Percentiles rank a stretch among this genome's conserved stretches.
These are phyloP conservation scores for Phycodurus eques DNA, from an alignment of 2,113 vertebrate species.

Conservation along the genomic window DNA sequence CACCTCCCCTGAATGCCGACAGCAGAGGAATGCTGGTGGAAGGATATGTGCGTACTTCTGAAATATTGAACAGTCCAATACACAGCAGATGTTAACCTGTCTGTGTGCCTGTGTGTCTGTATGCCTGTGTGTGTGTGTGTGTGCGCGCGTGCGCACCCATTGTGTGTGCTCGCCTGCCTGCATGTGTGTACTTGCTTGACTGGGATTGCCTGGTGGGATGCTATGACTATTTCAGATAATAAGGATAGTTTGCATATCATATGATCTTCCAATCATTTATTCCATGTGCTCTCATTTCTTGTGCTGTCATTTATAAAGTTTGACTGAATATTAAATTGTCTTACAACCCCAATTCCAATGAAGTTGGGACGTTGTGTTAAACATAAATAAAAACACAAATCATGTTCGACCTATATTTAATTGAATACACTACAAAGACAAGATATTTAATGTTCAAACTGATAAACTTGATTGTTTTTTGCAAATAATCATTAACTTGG, in stretches of 20 bases:
- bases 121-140: conserved; percentile 8
- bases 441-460: no score
- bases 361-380: no score
- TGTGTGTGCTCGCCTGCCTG: background rate
- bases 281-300: conserved; percentile 9
- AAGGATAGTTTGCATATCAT: conserved; percentile 9
- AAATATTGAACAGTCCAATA: conserved; percentile 52
- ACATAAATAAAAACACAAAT: no score
- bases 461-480: no score
- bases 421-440: no score
- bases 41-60: conserved; percentile 28
- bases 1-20: conserved; percentile 9
- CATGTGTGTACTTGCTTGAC: conserved; percentile 4
- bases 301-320: conserved; percentile 2
- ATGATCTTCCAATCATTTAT: conserved; percentile 8
- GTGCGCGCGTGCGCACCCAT: conserved; percentile 10
- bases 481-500: no score
- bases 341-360: no score
- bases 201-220: conserved; percentile 32
- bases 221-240: conserved; percentile 42
- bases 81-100: conserved; percentile 52
- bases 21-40: conserved; percentile 27
- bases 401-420: no score
- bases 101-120: conserved; percentile 9
- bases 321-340: background rate